Percentiles rank a stretch among this genome's conserved stretches.
These are phyloP conservation scores for Diadromus collaris DNA, from an alignment of 2,888 invertebrate species.

Conservation along the genomic window DNA sequence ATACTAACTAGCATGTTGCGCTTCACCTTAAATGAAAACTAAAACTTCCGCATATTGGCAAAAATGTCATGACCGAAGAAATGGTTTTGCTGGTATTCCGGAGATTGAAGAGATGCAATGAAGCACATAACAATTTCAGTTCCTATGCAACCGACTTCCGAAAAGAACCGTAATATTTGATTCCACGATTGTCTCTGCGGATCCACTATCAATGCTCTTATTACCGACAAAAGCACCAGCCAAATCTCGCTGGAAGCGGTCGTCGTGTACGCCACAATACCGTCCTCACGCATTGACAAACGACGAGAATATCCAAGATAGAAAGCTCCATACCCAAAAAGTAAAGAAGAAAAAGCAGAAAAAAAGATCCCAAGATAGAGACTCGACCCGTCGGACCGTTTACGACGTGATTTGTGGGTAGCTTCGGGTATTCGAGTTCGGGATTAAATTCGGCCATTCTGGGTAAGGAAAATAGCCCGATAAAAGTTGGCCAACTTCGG, in stretches of 20 bases:
- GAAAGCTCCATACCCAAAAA: neutral
- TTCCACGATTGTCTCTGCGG: neutral
- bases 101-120: no score
- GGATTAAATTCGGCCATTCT: conserved; percentile 78
- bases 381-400: conserved; percentile 67
- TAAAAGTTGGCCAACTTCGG: conserved; percentile 77
- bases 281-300: neutral
- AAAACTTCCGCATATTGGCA: no score
- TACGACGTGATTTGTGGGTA: conserved; percentile 79
- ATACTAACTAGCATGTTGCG: no score
- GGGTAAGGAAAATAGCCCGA: conserved; percentile 77
- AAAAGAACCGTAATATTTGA: neutral
- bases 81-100: no score
- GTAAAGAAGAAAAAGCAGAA: conserved; percentile 22
- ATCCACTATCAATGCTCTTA: neutral
- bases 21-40: no score
- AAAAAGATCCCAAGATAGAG: conserved; percentile 21
- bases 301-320: conserved; percentile 2
- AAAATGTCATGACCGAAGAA: no score
- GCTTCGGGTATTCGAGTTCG: conserved; percentile 72
- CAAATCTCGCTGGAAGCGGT: neutral
- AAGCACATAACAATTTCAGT: no score
- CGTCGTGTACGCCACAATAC: neutral
- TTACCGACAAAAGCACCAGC: neutral
- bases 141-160: no score